Evolutionary conservation across 2,888 invertebrate genomes (phyloP).

Genomic region (Glyphotaelius pellucidus): DNA sequence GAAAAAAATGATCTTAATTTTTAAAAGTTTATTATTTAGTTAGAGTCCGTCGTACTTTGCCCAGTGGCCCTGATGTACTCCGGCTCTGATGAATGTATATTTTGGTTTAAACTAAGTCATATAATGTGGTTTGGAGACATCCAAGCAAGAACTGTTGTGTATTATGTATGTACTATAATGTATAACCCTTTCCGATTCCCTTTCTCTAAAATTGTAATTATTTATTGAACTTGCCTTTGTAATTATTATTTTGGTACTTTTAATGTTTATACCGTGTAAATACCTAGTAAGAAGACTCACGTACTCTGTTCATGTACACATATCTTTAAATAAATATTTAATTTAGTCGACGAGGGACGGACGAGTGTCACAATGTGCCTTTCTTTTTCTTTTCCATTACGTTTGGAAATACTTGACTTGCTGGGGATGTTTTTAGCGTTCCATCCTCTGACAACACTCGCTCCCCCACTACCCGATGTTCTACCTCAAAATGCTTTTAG

Average conservation of each 20-base stretch:
- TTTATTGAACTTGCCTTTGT: constrained; percentile 52
- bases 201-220: constrained; percentile 46
- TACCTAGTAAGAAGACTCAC: constrained; percentile 57
- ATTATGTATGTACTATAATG: constrained; percentile 24
- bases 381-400: constrained; percentile 58
- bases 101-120: constrained; percentile 41
- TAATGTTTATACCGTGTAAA: constrained; percentile 57
- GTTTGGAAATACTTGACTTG: constrained; percentile 42
- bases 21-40: background rate
- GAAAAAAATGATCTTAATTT: constrained; percentile 43
- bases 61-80: background rate
- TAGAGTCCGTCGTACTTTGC: background rate
- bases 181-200: constrained; percentile 28
- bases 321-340: constrained; percentile 64
- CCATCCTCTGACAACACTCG: constrained; percentile 8
- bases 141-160: background rate
- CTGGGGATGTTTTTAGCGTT: constrained; percentile 15
- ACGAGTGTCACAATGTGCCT: constrained; percentile 62
- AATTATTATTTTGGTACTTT: constrained; percentile 42
- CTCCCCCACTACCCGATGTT: background rate
- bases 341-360: constrained; percentile 58
- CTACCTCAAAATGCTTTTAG: background rate
- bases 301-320: constrained; percentile 63
- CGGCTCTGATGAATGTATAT: constrained; percentile 28
- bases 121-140: constrained; percentile 9